Base-by-base conservation (phyloP, 2,113 vertebrate species). In the Rhea americana region DNA sequence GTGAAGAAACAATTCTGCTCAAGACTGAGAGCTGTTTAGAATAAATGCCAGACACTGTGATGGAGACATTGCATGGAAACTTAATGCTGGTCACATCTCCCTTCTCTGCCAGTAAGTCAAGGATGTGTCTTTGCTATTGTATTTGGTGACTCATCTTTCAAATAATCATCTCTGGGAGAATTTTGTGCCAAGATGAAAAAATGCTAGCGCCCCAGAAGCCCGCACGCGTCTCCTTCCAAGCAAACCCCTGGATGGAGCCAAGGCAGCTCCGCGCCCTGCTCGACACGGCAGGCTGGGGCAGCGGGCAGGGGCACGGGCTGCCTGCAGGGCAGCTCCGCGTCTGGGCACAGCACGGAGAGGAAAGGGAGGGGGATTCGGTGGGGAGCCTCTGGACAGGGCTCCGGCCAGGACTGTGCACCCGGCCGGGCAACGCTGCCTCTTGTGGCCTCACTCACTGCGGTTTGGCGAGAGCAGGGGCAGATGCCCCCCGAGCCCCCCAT, bases 51-150 rank as follows among this genome's bases (percentile, higher is more conserved):
- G 96, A 94, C 90, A 85, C 83, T 70, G 78, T 91, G 94, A 95
- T 95, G 96, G 95, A 95, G 96, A 91, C 84, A 22, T 89, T 85
- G 92, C 86, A 74, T 3, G 26, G 91, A 94, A 89, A 89, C 90
- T 95, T 91, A 93, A 96, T 96, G 95, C 96, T 93, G 96, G 93
- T 97, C 96, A 96, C 96, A 95, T 95, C 94, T 71, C 78, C 79
- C 56, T 87, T 63, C 92, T 83, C 96, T 89, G 95, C 92, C 89
- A 94, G 89, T 84, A 92, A 96, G 94, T 95, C 94, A 95, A 93
- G 96, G 95, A 95, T 96, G 94, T 95, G 92, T 89, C 95, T 95
- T 92, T 92, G 94, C 93, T 96, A 83, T 96, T 97, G 95, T 96
- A 74, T 95, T 94, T 91, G 89, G 95, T 96, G 96, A 97, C 91